Evolutionary conservation across 2,888 invertebrate species (phyloP).

Genomic region (Anagyrus pseudococci): DNA sequence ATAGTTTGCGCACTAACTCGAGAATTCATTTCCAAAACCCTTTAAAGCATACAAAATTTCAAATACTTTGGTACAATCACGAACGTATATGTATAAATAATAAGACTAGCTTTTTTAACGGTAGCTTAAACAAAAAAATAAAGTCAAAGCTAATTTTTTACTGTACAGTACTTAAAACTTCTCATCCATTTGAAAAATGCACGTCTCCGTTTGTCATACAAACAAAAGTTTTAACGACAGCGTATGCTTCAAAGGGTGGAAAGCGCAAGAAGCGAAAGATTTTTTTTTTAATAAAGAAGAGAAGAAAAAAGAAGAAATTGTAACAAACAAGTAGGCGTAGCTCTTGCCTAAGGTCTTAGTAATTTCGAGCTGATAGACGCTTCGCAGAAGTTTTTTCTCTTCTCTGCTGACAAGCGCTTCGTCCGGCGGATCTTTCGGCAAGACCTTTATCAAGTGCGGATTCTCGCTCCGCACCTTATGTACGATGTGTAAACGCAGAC

Average conservation of each 20-base stretch:
- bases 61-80: background rate
- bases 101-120: too few relatives aligned
- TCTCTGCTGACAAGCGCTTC: constrained; percentile 44
- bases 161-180: background rate
- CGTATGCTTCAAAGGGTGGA: constrained; percentile 22
- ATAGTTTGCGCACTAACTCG: constrained; percentile 11
- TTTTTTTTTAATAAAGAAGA: constrained; percentile 6
- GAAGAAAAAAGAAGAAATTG: background rate
- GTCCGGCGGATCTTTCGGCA: constrained; percentile 40
- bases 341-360: constrained; percentile 39
- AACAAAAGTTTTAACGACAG: too few relatives aligned
- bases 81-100: too few relatives aligned
- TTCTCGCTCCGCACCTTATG: constrained; percentile 37
- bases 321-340: background rate
- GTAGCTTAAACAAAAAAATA: background rate
- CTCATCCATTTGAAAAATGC: too few relatives aligned
- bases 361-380: constrained; percentile 46
- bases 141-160: background rate
- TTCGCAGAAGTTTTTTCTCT: constrained; percentile 39
- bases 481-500: constrained; percentile 43
- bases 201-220: too few relatives aligned
- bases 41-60: constrained; percentile 18
- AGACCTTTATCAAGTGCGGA: constrained; percentile 35
- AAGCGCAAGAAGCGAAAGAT: background rate
- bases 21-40: constrained; percentile 8